Evolutionary conservation across 2,888 invertebrate genomes (phyloP), one percentile per base, ranked within the genome.

Genomic region (Glomeris marginata): DNA sequence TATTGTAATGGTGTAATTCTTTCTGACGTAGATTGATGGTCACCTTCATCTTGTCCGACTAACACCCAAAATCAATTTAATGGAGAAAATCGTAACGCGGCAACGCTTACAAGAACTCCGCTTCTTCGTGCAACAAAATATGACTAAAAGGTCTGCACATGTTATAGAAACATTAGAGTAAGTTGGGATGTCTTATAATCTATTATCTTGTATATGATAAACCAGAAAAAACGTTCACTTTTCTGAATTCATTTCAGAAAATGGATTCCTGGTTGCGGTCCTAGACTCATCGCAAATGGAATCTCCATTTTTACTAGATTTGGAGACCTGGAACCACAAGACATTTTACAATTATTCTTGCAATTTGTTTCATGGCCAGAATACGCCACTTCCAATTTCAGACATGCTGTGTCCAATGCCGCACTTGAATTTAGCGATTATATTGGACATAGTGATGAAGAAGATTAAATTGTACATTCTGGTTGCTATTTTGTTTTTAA

Each of bases 331-430:
- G 73, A 63, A 42, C 75, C 81, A 0, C 60, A 64, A 42, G 74
- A 84, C 63, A 72, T 81, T 59, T 60, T 81, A 13, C 71, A 76
- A 10, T 63, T 84, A 2, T 85, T 80, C 60, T 73, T 72, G 58
- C 69, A 72, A 66, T 78, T 77, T 62, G 67, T 72, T 50, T 72
- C 72, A 3, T 78, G 78, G 76, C 77, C 80, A 2, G 77, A 77
- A 58, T 83, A 77, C 60, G 66, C 70, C 11, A 74, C 74, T 48
- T 78, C 78, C 57, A 72, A 77, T 13, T 82, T 81, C 40, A 28
- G n/a, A 5, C 1, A 4, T 22, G 28, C 33, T 1, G n/a, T 50
- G 16, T 13, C 2, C 15, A 41, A 28, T 21, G 22, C 21, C 41
- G 37, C 2, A 2, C 18, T 3, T 15, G 34, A 20, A 35, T 45